Evolutionary conservation across 2,797 vertebrate genomes (phyloP), one percentile per base, ranked within the genome.

Genomic region (Pseudochaenichthys georgianus): DNA sequence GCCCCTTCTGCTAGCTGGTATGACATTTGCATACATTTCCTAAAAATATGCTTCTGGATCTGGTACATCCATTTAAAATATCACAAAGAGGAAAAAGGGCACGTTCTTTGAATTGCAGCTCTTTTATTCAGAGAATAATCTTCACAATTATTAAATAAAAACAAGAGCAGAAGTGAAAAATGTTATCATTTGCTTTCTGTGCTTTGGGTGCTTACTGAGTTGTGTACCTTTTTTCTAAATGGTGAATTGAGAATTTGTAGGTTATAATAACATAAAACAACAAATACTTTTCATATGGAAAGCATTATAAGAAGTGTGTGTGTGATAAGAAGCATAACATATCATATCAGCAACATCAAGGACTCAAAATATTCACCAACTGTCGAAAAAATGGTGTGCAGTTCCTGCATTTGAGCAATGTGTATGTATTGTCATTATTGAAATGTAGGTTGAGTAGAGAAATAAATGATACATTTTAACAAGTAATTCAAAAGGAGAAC

Each of bases 1-100:
- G 41, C 41, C 47, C 60, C 34, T 70, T 68, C 51, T 73, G 68
- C 61, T 66, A 17, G 62, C 46, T 66, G 65, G 43, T 70, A n/a
- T 83, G 72, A 88, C 80, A 86, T 75, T 71, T 64, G 63, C 83
- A 78, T 70, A 79, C 16, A 47, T 70, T 75, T 78, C 66, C 51
- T 61, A 52, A 83, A 78, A 68, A 78, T 62, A 31, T 41, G 66
- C 68, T 45, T 63, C 38, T 50, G 55, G 28, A 21, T 70, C 6
- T 16, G 64, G 48, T 7, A 11, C 23, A 69, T 34, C 34, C 51
- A 67, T 51, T 61, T 51, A 4, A 47, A 69, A 68, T 16, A 66
- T 71, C 52, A 86, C 55, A 78, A 75, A 68, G 21, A 13, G 31
- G 34, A 17, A 61, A 72, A 58, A 51, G 50, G 55, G 53, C 54